phyloP scores from a whole-genome alignment of 2,113 vertebrate species.

The Trachemys scripta region DNA sequence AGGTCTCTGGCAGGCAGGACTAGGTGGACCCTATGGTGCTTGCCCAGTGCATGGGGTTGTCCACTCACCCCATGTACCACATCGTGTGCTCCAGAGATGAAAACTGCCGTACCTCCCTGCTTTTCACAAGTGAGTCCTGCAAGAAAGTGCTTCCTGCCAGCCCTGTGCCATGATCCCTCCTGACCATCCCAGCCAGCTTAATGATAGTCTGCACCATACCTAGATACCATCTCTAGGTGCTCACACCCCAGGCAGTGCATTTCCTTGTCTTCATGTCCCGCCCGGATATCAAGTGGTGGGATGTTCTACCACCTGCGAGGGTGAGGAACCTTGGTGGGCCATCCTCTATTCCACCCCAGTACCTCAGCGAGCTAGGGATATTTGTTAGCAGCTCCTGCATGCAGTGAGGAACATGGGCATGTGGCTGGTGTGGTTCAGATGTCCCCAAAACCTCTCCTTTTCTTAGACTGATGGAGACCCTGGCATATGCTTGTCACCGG shows the following conservation, averaged over 20 bases:
- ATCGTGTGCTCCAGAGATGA: no score
- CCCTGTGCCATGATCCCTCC: neutral
- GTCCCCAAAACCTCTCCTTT: no score
- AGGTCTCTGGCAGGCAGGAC: neutral
- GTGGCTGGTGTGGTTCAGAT: no score
- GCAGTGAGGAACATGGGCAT: no score
- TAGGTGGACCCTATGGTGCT: neutral
- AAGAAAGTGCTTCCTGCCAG: conserved; percentile 12
- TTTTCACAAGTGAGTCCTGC: no score
- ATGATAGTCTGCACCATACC: neutral
- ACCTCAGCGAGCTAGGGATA: no score
- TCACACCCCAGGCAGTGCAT: neutral
- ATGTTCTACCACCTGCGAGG: rapidly evolving
- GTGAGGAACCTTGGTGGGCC: neutral
- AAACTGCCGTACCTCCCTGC: no score
- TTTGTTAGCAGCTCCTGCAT: no score
- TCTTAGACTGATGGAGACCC: no score
- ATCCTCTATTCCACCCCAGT: neutral
- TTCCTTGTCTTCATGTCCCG: neutral
- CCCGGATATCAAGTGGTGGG: neutral
- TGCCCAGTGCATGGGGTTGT: neutral
- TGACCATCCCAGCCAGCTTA: neutral
- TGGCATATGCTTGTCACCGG: no score
- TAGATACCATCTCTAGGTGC: neutral
- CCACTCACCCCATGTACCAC: no score